phyloP scores from a whole-genome alignment of 2,113 vertebrate genomes.

The Struthidea cinerea region DNA sequence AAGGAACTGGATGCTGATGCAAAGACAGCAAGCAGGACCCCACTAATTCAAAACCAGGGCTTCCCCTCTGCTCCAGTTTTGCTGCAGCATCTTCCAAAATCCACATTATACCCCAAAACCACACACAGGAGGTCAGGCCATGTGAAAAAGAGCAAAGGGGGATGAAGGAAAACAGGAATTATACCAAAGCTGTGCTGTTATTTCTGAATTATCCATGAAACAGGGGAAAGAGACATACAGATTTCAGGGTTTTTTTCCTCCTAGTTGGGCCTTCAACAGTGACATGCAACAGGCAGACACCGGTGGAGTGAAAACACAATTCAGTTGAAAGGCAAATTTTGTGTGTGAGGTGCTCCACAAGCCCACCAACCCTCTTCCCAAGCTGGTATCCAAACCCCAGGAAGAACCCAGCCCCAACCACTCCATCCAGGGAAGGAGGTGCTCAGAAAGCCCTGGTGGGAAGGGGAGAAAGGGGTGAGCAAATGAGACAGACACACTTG shows the following conservation, averaged over 20 bases:
- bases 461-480: not conserved
- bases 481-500: constrained; percentile 52
- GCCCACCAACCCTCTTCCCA: not conserved
- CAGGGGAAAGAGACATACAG: not conserved
- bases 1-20: not conserved
- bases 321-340: not conserved
- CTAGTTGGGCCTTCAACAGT: not conserved
- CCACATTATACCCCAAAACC: not conserved
- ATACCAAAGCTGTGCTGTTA: not conserved
- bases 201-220: not conserved
- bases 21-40: not conserved
- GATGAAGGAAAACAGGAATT: not conserved
- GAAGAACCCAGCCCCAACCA: not conserved
- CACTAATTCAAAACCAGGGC: not conserved
- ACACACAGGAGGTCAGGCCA: not conserved
- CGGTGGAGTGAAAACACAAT: not conserved
- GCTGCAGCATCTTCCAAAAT: not conserved
- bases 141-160: not conserved
- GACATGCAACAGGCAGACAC: not conserved
- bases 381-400: not conserved
- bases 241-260: not conserved
- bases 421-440: not conserved
- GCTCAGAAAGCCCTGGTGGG: not conserved
- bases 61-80: not conserved
- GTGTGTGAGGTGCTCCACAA: not conserved